Evolutionary conservation across 2,113 vertebrate species (phyloP).

Genomic region (Anarhynchus alexandrinus): DNA sequence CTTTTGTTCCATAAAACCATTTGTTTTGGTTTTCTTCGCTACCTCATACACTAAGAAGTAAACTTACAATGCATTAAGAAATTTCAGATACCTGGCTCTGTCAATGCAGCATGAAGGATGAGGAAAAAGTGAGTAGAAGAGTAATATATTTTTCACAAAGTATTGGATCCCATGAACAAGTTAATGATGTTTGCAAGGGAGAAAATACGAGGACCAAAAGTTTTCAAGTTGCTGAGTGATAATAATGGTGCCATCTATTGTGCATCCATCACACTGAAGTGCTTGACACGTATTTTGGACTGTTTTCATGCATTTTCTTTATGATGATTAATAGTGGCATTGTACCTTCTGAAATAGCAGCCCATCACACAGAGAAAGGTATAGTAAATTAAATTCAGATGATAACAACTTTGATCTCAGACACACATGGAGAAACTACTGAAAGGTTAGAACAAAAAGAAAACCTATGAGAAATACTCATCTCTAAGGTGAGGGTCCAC

Average conservation of each 20-base stretch:
- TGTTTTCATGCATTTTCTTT: constrained; percentile 29
- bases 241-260: constrained; percentile 1
- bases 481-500: not conserved
- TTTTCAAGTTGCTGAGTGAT: constrained; percentile 42
- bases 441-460: not conserved
- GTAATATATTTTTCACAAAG: constrained; percentile 23
- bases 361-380: not conserved
- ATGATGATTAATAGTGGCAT: constrained; percentile 42
- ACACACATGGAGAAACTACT: not conserved
- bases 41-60: not conserved
- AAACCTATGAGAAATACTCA: not conserved
- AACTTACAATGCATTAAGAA: not conserved
- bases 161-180: constrained; percentile 34
- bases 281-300: not conserved
- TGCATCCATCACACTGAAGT: constrained; percentile 44
- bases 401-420: constrained; percentile 15
- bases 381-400: constrained; percentile 1
- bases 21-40: constrained; percentile 26
- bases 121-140: constrained; percentile 21
- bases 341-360: not conserved
- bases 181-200: constrained; percentile 24
- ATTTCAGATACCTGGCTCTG: constrained; percentile 6
- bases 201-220: constrained; percentile 24
- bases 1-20: not conserved
- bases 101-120: constrained; percentile 22